Evolutionary conservation across 2,888 invertebrate genomes (phyloP).

Genomic region (Euplagia quadripunctaria): DNA sequence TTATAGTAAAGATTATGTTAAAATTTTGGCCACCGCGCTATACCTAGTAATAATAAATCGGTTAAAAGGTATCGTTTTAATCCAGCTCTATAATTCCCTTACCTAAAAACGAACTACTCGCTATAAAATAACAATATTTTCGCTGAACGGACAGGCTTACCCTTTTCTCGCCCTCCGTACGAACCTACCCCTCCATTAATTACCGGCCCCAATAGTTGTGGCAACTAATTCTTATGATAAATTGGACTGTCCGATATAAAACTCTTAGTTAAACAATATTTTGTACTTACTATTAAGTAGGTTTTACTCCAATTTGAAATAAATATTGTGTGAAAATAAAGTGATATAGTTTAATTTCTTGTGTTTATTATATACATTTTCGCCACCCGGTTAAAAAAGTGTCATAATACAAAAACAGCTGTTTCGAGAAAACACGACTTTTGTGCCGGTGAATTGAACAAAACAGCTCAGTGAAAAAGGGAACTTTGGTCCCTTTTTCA

Average conservation of each 20-base stretch:
- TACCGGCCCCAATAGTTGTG: conserved; percentile 60
- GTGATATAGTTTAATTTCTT: background rate
- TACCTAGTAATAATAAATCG: background rate
- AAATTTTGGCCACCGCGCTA: too few relatives aligned
- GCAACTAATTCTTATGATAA: conserved; percentile 60
- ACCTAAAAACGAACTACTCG: conserved; percentile 16
- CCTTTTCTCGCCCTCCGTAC: conserved; percentile 38
- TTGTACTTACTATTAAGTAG: background rate
- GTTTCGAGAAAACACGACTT: too few relatives aligned
- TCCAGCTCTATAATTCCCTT: background rate
- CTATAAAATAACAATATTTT: conserved; percentile 48
- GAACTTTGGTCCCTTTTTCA: too few relatives aligned
- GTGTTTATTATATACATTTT: too few relatives aligned
- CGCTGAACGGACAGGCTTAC: conserved; percentile 39
- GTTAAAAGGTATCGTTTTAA: background rate
- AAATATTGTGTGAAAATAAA: background rate
- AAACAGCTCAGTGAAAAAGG: too few relatives aligned
- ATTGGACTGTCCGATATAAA: conserved; percentile 45
- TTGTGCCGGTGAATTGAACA: too few relatives aligned
- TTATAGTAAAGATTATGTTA: too few relatives aligned
- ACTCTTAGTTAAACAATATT: conserved; percentile 16
- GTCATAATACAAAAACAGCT: too few relatives aligned
- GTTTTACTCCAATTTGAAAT: background rate
- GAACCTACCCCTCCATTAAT: conserved; percentile 53
- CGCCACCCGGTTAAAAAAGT: too few relatives aligned